Evolutionary conservation across 2,888 invertebrate genomes (phyloP).

Genomic region (Oligia strigilis): DNA sequence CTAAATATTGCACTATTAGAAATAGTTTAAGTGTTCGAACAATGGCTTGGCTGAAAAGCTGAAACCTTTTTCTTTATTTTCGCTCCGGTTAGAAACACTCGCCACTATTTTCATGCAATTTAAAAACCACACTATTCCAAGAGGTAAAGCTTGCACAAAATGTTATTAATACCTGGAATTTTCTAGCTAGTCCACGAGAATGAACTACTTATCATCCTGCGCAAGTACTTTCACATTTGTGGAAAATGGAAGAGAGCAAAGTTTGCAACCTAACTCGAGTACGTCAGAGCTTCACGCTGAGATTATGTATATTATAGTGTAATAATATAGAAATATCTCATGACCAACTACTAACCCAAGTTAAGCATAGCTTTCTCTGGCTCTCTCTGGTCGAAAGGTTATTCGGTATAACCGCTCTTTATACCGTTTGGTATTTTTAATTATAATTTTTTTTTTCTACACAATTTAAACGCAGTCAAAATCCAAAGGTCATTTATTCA

Average conservation of each 20-base stretch:
- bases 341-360: slow-evolving; percentile 5
- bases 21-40: slow-evolving; percentile 34
- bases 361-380: background rate
- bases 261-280: slow-evolving; percentile 33
- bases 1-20: slow-evolving; percentile 56
- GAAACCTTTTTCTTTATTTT: slow-evolving; percentile 9
- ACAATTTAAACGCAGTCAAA: background rate
- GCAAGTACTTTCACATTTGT: slow-evolving; percentile 51
- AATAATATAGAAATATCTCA: slow-evolving; percentile 18
- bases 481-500: too few relatives aligned
- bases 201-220: slow-evolving; percentile 49
- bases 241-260: slow-evolving; percentile 42
- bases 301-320: slow-evolving; percentile 35
- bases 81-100: background rate
- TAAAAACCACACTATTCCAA: slow-evolving; percentile 17
- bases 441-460: background rate
- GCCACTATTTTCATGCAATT: slow-evolving; percentile 17
- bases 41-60: slow-evolving; percentile 7
- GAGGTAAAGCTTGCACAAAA: slow-evolving; percentile 40
- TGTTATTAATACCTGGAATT: slow-evolving; percentile 54
- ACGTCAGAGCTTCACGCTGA: slow-evolving; percentile 28
- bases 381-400: background rate
- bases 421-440: background rate
- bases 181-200: slow-evolving; percentile 33
- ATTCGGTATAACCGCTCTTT: background rate